These are phyloP conservation scores for Parus major DNA, from an alignment of 2,113 vertebrate species.

Conservation along the genomic window DNA sequence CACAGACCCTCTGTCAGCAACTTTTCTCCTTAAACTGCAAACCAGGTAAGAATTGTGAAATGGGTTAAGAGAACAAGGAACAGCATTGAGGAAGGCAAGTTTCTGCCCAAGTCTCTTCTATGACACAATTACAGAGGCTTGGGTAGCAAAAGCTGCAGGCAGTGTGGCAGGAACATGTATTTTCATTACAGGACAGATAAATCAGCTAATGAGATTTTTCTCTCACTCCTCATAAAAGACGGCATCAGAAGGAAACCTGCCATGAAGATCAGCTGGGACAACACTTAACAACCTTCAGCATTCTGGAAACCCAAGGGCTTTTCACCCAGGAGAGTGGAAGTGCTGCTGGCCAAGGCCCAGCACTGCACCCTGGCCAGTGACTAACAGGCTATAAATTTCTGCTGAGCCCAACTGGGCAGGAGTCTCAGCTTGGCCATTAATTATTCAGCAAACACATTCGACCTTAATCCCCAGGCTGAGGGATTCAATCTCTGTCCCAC, in stretches of 20 bases:
- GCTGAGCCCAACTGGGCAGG: background rate
- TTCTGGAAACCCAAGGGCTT: background rate
- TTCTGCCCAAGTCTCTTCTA: background rate
- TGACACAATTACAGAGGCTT: background rate
- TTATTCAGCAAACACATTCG: background rate
- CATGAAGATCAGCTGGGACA: background rate
- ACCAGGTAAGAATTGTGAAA: conserved; percentile 23
- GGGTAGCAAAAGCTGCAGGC: background rate
- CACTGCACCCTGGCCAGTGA: background rate
- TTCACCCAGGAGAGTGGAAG: background rate
- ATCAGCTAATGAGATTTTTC: background rate
- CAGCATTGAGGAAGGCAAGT: background rate
- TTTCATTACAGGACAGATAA: background rate
- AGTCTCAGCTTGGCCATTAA: background rate
- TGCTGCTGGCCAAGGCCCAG: background rate
- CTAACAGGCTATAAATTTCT: background rate
- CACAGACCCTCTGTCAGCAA: background rate
- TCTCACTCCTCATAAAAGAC: background rate
- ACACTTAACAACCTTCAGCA: background rate
- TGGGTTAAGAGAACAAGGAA: background rate
- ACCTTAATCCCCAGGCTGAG: background rate
- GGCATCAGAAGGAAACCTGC: background rate
- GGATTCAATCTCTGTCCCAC: background rate
- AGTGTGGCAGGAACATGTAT: background rate
- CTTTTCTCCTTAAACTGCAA: background rate